Evolutionary conservation across 2,797 vertebrate species (phyloP).

Genomic region (Staurois parvus): DNA sequence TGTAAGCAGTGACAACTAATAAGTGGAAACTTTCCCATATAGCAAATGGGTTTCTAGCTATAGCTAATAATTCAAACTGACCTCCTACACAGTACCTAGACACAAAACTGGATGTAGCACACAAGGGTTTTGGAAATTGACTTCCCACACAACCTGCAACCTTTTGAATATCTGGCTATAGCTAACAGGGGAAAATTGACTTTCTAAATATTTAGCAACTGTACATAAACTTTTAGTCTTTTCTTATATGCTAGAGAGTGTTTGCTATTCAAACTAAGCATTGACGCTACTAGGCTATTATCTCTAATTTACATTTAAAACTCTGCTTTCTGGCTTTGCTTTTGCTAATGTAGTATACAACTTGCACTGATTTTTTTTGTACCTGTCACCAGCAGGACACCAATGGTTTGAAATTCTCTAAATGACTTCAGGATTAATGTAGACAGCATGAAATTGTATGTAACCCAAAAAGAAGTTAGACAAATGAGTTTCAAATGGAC

Average conservation of each 20-base stretch:
- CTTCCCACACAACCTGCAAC: neutral
- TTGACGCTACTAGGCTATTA: slow-evolving; percentile 4
- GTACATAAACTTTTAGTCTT: slow-evolving; percentile 14
- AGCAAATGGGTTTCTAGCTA: too few relatives aligned
- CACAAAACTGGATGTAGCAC: neutral
- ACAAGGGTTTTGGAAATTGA: neutral
- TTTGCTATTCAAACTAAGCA: neutral
- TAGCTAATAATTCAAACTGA: too few relatives aligned
- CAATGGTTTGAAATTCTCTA: slow-evolving; percentile 35
- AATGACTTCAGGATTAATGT: slow-evolving; percentile 36
- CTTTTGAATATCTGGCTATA: neutral
- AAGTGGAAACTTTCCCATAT: too few relatives aligned
- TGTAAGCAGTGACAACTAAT: too few relatives aligned
- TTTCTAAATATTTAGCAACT: neutral
- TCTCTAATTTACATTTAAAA: slow-evolving; percentile 9
- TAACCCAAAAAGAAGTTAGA: slow-evolving; percentile 29
- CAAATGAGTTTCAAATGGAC: slow-evolving; percentile 34
- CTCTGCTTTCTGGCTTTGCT: slow-evolving; percentile 11
- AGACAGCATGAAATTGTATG: slow-evolving; percentile 42
- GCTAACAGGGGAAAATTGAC: neutral
- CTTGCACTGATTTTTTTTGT: slow-evolving; percentile 17
- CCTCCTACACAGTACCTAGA: neutral
- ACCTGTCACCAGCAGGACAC: neutral
- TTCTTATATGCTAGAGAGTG: neutral
- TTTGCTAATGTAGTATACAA: slow-evolving; percentile 21